Evolutionary conservation across 2,797 vertebrate genomes (phyloP), one percentile per base, ranked within the genome.

Genomic region (Falco novaeseelandiae): DNA sequence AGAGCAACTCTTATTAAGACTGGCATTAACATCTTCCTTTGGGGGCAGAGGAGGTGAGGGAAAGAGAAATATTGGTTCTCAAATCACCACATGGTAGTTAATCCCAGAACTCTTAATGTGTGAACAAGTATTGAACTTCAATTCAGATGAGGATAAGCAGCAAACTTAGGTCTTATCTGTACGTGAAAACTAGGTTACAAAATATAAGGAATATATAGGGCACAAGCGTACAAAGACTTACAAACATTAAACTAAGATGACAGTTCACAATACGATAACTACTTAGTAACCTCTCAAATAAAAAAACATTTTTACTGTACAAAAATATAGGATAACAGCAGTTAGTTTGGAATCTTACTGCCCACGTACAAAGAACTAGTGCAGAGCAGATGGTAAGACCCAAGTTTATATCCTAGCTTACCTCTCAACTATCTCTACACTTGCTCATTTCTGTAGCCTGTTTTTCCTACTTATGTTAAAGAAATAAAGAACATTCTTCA

Each of bases 11-110:
- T 98, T 96, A 55, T 34, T 63, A 90, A 99, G 59, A 85, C 97
- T 96, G 76, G 90, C 93, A 85, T 88, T 97, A 86, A 99, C 58
- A 95, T 98, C 97, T 58, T 57, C 98, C 99, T 99, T 97, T 81
- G 26, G 77, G 32, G 46, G 61, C 38, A 51, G 20, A 59, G 26
- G 34, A 6, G 21, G 13, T 19, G 26, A 79, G 10, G 23, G 20
- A 78, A 87, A 94, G 4, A 65, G 15, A 95, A 81, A 80, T 21
- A 72, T 0, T 34, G 12, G 3, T 61, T 92, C 93, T 91, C 10
- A 77, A 54, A 85, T 87, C 14, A 49, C 44, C 52, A 84, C 29
- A 18, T 4, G 10, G 23, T 25, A 36, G 36, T 36, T 36, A 36
- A 36, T 36, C 36, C 36, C 36, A 36, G 10, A 36, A 36, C 36